phyloP scores from a whole-genome alignment of 2,797 vertebrate genomes.

The Sebastes itinus region DNA sequence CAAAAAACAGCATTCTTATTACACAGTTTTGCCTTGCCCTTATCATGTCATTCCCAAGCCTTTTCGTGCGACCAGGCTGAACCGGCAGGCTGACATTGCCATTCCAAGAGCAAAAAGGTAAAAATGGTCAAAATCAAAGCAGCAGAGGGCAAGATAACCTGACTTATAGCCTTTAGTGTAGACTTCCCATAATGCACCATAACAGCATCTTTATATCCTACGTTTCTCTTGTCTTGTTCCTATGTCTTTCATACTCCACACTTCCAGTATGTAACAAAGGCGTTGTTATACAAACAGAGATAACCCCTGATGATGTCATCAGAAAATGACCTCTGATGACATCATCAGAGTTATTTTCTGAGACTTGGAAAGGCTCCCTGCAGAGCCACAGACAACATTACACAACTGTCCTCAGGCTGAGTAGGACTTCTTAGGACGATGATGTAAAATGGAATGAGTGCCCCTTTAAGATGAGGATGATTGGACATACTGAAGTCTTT shows the following conservation, averaged over 20 bases:
- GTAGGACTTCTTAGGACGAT: background rate
- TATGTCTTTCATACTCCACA: background rate
- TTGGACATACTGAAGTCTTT: background rate
- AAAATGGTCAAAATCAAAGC: background rate
- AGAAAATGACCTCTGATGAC: background rate
- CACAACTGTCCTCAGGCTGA: background rate
- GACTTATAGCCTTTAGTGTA: background rate
- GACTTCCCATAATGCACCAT: background rate
- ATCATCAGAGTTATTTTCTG: background rate
- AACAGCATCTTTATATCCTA: background rate
- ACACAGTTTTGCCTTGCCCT: no score
- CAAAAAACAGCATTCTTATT: no score
- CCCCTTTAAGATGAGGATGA: background rate
- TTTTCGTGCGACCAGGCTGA: no score
- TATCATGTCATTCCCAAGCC: no score
- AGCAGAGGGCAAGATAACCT: background rate
- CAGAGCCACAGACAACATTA: background rate
- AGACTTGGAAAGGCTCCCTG: background rate
- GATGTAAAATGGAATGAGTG: background rate
- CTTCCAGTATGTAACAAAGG: background rate
- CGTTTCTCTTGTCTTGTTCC: background rate
- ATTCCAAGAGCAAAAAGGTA: background rate
- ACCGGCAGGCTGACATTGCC: no score
- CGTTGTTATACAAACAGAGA: background rate
- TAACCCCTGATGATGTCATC: background rate